These are phyloP conservation scores for Lutra lutra DNA, from an alignment of 2,797 vertebrate genomes.

Conservation along the genomic window DNA sequence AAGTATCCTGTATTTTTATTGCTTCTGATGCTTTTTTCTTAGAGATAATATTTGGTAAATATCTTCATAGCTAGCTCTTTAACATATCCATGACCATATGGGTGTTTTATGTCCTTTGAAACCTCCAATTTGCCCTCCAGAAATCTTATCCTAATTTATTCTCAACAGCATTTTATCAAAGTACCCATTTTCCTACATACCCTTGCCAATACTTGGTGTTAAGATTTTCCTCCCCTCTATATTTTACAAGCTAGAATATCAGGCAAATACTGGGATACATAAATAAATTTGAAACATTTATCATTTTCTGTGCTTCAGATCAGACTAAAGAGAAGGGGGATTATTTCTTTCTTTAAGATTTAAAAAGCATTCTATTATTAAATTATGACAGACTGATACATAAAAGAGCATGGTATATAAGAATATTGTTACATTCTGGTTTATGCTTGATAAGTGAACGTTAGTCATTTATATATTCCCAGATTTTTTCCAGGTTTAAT, in stretches of 20 bases:
- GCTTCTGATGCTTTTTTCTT: background rate
- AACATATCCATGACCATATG: background rate
- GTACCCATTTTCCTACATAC: background rate
- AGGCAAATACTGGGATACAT: background rate
- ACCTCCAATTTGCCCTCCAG: background rate
- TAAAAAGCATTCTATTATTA: slow-evolving; percentile 18
- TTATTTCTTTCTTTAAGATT: background rate
- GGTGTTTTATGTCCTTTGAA: slow-evolving; percentile 13
- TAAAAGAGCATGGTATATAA: background rate
- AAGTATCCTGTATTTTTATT: background rate
- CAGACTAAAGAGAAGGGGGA: background rate
- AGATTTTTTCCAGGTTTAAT: slow-evolving; percentile 14
- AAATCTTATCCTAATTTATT: slow-evolving; percentile 39
- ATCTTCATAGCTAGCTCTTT: background rate
- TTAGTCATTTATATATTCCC: background rate
- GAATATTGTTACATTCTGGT: background rate
- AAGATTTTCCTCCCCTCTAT: background rate
- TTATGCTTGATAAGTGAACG: background rate
- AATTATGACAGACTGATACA: background rate
- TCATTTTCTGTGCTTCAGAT: slow-evolving; percentile 31
- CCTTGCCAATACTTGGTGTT: background rate
- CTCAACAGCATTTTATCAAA: background rate
- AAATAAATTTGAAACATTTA: slow-evolving; percentile 54
- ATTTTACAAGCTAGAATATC: background rate
- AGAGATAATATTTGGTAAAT: background rate